A percentile compares a stretch with the other conserved stretches of the same genome.
Evolutionary conservation across 2,113 vertebrate species (phyloP).

Genomic region (Anoura caudifer): DNA sequence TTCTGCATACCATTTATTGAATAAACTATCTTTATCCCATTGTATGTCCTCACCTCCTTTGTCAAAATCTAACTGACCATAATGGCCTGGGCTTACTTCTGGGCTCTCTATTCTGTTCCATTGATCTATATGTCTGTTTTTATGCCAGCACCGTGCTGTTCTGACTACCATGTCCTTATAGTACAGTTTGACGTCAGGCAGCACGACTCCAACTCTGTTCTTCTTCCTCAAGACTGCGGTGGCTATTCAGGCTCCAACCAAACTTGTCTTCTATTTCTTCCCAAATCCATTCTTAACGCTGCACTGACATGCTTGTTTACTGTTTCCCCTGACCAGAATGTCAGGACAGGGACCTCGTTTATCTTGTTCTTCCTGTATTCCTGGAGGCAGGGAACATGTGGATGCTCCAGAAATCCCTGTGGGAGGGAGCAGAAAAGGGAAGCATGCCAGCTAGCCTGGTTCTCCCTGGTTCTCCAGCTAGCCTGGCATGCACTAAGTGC

Average conservation of each 20-base stretch:
- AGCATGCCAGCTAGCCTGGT: not conserved
- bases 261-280: not conserved
- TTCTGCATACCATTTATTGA: too few species aligned
- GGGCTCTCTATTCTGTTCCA: too few species aligned
- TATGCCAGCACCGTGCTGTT: too few species aligned
- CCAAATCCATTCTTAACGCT: not conserved
- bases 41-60: too few species aligned
- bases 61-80: too few species aligned
- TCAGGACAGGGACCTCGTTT: not conserved
- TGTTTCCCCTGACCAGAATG: not conserved
- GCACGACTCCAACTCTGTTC: not conserved
- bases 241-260: not conserved
- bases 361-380: not conserved
- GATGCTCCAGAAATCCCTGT: not conserved
- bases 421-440: not conserved
- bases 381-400: not conserved
- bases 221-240: not conserved
- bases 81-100: too few species aligned
- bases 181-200: not conserved
- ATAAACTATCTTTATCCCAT: too few species aligned
- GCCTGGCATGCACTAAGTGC: not conserved
- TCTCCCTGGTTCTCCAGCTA: too few species aligned
- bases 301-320: not conserved
- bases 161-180: not conserved
- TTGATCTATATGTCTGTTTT: too few species aligned